Base-by-base conservation (phyloP, 2,797 vertebrate genomes). In the Artibeus jamaicensis region DNA sequence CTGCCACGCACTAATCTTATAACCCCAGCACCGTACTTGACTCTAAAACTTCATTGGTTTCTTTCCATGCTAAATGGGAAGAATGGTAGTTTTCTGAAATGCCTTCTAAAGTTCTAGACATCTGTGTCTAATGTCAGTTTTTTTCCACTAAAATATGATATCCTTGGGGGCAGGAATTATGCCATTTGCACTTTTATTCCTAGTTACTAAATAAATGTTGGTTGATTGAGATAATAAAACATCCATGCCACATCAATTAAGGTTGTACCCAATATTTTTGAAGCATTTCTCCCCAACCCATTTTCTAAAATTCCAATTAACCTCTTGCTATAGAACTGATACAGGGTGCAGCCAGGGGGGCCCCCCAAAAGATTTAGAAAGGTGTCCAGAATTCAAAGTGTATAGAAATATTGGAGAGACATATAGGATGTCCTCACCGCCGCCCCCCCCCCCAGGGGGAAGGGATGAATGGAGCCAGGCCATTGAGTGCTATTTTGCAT, bases 71-170 rank as follows among this genome's bases (percentile, higher is more conserved):
- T 92, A 91, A 95, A 71, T 34, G 81, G 46, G 29, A 83, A 92
- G 48, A 95, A 81, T 1, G 32, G 74, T 50, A 32, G 6, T 89
- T 91, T 94, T 77, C 71, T 48, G 29, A 96, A 93, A 81, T 77
- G 9, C 9, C 39, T 70, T 79, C 29, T 22, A 67, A 92, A 4
- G 6, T 50, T 39, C 37, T 70, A 90, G 29, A 62, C 37, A 55
- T 39, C 50, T 93, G 8, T 93, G 93, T 89, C 39, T n/a, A 9
- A 57, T 42, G 26, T 86, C 21, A 39, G 0, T n/a, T 39, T 73
- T 73, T 79, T 86, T 84, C 46, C 21, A 53, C 34, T 71, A 92
- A 78, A 84, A 77, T 78, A 3, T 86, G 26, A 62, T 73, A 62
- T 68, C 21, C 3, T 29, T 26, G 11, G 6, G 48, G n/a, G 7